A percentile compares a stretch with the other conserved stretches of the same genome.
These are phyloP conservation scores for Eupeodes latifasciatus DNA, from an alignment of 2,888 invertebrate species.

Conservation along the genomic window DNA sequence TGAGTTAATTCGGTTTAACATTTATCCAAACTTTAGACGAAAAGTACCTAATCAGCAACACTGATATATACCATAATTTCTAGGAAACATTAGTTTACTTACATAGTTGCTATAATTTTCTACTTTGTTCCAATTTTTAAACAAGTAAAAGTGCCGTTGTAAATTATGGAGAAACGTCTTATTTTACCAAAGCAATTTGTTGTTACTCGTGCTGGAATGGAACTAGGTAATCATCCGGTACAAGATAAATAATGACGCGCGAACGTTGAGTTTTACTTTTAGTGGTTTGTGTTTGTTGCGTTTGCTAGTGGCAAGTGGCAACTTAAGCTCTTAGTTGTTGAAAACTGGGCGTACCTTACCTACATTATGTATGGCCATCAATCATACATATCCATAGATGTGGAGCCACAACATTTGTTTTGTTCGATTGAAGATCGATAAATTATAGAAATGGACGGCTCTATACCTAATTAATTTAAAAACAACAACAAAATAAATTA, in stretches of 20 bases:
- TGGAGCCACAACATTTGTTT: not conserved
- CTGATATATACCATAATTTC: not conserved
- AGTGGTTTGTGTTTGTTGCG: not conserved
- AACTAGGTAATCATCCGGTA: slow-evolving; percentile 30
- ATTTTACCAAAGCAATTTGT: slow-evolving; percentile 28
- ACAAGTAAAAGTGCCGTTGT: not conserved
- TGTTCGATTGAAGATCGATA: not conserved
- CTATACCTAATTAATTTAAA: slow-evolving; percentile 3
- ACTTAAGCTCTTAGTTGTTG: not conserved
- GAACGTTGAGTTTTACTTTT: slow-evolving; percentile 16
- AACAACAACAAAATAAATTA: not conserved
- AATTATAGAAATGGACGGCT: not conserved
- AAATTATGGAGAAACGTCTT: slow-evolving; percentile 19
- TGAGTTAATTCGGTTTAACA: too few species aligned
- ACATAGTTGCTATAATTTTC: not conserved
- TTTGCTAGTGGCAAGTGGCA: not conserved
- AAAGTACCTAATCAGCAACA: not conserved
- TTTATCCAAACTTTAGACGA: too few species aligned
- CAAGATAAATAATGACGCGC: slow-evolving; percentile 18
- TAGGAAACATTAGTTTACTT: not conserved
- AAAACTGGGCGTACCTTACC: not conserved
- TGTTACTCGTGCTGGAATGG: slow-evolving; percentile 25
- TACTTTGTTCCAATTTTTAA: not conserved
- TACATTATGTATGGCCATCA: not conserved
- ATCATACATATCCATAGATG: too few species aligned